phyloP scores from a whole-genome alignment of 2,888 invertebrate genomes.

The Clunio marinus region DNA sequence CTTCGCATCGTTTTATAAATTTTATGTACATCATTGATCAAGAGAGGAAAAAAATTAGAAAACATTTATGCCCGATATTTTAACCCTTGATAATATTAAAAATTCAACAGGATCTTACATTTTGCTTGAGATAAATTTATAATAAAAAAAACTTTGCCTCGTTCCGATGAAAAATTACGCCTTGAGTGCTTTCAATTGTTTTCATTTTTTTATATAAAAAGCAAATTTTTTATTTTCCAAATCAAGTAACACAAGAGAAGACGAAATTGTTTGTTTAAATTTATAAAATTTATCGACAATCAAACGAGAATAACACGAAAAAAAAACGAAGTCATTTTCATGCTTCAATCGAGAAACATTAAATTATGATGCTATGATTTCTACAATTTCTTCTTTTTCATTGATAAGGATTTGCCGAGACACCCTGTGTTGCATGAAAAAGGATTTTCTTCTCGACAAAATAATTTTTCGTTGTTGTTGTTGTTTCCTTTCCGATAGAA shows the following conservation, averaged over 20 bases:
- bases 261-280: neutral
- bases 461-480: neutral
- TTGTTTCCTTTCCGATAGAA: neutral
- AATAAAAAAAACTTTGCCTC: neutral
- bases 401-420: neutral
- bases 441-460: conserved; percentile 13
- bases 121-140: neutral
- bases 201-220: too few species aligned
- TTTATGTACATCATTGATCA: too few species aligned
- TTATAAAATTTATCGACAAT: neutral
- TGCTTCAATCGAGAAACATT: too few species aligned
- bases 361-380: too few species aligned
- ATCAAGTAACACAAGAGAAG: neutral
- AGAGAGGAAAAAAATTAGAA: too few species aligned
- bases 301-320: too few species aligned
- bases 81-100: neutral
- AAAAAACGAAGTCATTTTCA: too few species aligned
- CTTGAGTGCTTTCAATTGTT: too few species aligned
- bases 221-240: neutral
- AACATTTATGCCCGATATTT: too few species aligned
- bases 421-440: conserved; percentile 37
- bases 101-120: neutral
- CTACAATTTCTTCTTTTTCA: too few species aligned
- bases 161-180: too few species aligned
- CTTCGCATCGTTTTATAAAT: too few species aligned